Conservation (phyloP, 2,888 invertebrate genomes). For the Drosophila maculinotata region DNA sequence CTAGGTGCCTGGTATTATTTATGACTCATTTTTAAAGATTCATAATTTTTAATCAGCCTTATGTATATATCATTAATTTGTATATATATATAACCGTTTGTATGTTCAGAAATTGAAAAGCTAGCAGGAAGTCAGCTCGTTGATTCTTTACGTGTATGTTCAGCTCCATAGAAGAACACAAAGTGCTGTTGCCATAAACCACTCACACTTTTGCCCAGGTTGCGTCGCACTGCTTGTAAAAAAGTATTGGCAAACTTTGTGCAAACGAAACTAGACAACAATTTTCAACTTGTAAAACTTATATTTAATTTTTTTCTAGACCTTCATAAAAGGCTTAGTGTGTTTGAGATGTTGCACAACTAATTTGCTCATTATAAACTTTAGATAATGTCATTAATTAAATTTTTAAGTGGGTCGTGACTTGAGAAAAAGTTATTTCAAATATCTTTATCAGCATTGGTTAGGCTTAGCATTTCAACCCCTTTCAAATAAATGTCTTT, state of each 20-base stretch:
- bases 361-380: constrained; percentile 29
- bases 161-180: neutral
- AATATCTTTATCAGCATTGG: neutral
- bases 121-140: neutral
- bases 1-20: no score
- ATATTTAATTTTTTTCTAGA: neutral
- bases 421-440: neutral
- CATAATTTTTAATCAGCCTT: no score
- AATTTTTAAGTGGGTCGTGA: constrained; percentile 1
- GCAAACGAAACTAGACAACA: constrained; percentile 4
- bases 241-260: constrained; percentile 34
- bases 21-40: no score
- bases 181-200: neutral
- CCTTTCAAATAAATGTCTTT: neutral
- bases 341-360: constrained; percentile 12
- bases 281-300: constrained; percentile 23
- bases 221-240: constrained; percentile 1
- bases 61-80: no score
- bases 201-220: neutral
- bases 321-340: constrained; percentile 5
- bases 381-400: constrained; percentile 21
- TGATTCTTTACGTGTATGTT: neutral
- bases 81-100: no score
- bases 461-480: neutral
- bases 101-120: no score